Base-by-base conservation (phyloP, 2,797 vertebrate species). In the Pipistrellus pygmaeus region DNA sequence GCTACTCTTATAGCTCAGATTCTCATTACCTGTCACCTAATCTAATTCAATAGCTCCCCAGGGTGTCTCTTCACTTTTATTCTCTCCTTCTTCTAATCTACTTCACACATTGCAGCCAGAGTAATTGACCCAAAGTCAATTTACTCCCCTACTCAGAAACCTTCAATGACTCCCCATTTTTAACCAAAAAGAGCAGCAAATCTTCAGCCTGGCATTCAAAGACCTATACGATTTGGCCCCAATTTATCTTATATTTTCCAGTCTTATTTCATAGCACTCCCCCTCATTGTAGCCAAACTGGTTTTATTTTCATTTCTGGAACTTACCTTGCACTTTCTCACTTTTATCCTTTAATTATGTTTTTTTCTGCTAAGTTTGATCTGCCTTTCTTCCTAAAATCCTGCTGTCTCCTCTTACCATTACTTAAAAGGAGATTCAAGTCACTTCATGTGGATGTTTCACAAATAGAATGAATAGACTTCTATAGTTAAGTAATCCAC, bases 11-110 rank as follows among this genome's bases (percentile, higher is more conserved):
- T 91, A 95, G 95, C 94, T 95, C 94, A 95, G 84, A 89, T 96
- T 96, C 93, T 95, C 93, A 96, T 96, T 95, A 93, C 89, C 68
- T 93, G 81, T 97, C 96, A 96, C 96, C 96, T 96, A 90, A 88
- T 94, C 95, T 93, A 96, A 95, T 93, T 95, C 97, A 96, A 95
- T 96, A 95, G 96, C 96, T 95, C 96, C 96, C 96, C 88, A 96
- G 95, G 96, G 94, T 95, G 95, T 95, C 96, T 97, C 94, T 64
- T 88, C 95, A 96, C 96, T 96, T 97, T 94, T 78, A 95, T 96
- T 96, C 93, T 83, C 94, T 95, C 69, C 20, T 87, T 96, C 91
- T 96, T 95, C 96, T 92, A 96, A 95, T 96, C 94, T 95, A 51
- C 91, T 95, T 97, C 92, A 96, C 46, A 96, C 89, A 57, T 60